Conservation (phyloP, 1,140 invertebrate species). For the Drosophila serrata region DNA sequence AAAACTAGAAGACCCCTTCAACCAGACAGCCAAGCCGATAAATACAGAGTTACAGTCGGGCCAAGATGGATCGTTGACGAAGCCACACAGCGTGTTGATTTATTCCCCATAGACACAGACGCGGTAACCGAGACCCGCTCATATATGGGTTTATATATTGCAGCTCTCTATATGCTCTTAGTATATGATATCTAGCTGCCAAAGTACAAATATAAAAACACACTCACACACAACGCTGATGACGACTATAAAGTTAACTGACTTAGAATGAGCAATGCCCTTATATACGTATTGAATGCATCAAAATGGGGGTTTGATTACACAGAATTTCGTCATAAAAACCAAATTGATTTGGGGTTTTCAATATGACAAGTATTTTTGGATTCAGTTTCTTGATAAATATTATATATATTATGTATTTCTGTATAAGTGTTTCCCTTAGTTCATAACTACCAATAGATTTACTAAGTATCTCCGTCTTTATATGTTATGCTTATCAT, state of each 20-base stretch:
- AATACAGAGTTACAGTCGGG: conserved; percentile 19
- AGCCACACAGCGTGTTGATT: conserved; percentile 85
- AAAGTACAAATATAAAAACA: conserved; percentile 39
- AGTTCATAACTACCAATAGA: not conserved
- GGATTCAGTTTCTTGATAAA: not conserved
- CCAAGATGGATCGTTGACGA: conserved; percentile 83
- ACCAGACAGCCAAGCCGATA: conserved; percentile 22
- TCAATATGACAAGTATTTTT: not conserved
- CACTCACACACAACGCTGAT: conserved; percentile 27
- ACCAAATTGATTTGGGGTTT: not conserved
- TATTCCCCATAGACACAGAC: conserved; percentile 82
- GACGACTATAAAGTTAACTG: conserved; percentile 33
- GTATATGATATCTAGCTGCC: conserved; percentile 49
- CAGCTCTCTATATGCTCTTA: conserved; percentile 22
- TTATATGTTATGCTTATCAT: not conserved
- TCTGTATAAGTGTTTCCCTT: not conserved
- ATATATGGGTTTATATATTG: conserved; percentile 38
- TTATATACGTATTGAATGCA: conserved; percentile 32
- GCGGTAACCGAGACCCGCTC: conserved; percentile 36
- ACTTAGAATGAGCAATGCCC: conserved; percentile 40
- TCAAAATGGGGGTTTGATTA: conserved; percentile 34
- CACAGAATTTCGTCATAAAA: conserved; percentile 12
- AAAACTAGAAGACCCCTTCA: conserved; percentile 57
- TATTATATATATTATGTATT: not conserved
- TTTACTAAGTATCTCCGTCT: not conserved